Percentiles rank a stretch among this genome's conserved stretches.
These are phyloP conservation scores for Cinara cedri DNA, from an alignment of 2,888 invertebrate species.

Conservation along the genomic window DNA sequence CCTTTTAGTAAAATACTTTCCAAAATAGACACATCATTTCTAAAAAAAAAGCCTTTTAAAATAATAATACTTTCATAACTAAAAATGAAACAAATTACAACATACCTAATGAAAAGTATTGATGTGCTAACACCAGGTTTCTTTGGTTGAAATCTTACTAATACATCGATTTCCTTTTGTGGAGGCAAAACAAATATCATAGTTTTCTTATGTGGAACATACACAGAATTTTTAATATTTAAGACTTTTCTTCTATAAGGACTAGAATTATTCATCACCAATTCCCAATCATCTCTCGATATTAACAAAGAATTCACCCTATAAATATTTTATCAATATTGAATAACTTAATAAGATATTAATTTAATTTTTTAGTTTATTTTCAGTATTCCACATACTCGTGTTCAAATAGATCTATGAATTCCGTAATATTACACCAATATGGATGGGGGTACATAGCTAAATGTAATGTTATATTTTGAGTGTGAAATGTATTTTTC, in stretches of 20 bases:
- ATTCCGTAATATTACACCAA: conserved; percentile 51
- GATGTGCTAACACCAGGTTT: conserved; percentile 53
- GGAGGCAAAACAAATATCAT: conserved; percentile 51
- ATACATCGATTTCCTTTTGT: conserved; percentile 46
- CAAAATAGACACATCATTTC: conserved; percentile 50
- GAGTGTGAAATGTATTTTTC: conserved; percentile 54
- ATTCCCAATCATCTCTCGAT: conserved; percentile 52
- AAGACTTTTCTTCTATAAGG: conserved; percentile 45
- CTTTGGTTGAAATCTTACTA: conserved; percentile 52
- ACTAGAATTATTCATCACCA: conserved; percentile 47
- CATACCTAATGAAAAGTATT: conserved; percentile 50
- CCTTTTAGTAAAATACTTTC: conserved; percentile 54
- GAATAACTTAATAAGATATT: background rate
- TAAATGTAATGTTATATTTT: conserved; percentile 51
- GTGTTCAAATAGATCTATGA: conserved; percentile 50
- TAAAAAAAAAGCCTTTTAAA: background rate
- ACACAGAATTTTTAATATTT: conserved; percentile 49
- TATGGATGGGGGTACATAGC: conserved; percentile 53
- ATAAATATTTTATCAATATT: conserved; percentile 2
- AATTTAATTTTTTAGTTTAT: background rate
- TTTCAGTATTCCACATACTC: conserved; percentile 34
- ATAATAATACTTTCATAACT: background rate
- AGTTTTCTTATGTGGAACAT: conserved; percentile 51
- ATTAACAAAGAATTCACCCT: conserved; percentile 45
- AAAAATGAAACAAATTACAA: background rate